Conservation (phyloP, 2,888 invertebrate species). For the Leucoma salicis region DNA sequence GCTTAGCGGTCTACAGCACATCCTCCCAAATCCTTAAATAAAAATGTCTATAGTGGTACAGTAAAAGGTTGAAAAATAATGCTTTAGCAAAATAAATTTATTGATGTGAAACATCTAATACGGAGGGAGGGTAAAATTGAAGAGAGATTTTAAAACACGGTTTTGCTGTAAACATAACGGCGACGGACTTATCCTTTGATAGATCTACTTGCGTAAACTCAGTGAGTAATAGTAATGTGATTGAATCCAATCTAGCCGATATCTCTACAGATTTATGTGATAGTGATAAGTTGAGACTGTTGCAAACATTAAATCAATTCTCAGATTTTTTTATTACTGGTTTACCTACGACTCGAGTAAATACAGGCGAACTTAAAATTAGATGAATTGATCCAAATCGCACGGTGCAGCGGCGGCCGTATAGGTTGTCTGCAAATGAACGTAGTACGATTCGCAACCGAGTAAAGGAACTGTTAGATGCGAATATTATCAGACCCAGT, state of each 20-base stretch:
- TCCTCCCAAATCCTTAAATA: too few relatives aligned
- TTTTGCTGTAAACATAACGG: too few relatives aligned
- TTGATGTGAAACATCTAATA: too few relatives aligned
- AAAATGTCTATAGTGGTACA: too few relatives aligned
- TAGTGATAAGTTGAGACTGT: not conserved
- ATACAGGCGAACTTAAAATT: not conserved
- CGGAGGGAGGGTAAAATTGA: not conserved
- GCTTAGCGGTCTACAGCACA: too few relatives aligned
- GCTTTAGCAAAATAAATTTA: too few relatives aligned
- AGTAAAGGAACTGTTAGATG: not conserved
- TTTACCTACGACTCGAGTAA: not conserved
- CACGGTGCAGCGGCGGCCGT: conserved; percentile 1
- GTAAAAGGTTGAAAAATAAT: too few relatives aligned
- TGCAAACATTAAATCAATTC: not conserved
- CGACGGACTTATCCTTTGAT: too few relatives aligned
- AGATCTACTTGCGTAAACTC: too few relatives aligned
- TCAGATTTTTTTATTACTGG: not conserved
- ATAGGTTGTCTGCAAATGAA: not conserved
- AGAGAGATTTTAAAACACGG: too few relatives aligned
- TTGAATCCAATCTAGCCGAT: too few relatives aligned
- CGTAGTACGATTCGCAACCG: not conserved
- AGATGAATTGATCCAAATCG: not conserved
- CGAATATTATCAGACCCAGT: not conserved
- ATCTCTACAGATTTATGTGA: not conserved
- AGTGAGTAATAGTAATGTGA: too few relatives aligned